These are phyloP conservation scores for Ruditapes philippinarum DNA, from an alignment of 1,140 invertebrate genomes.

Conservation along the genomic window DNA sequence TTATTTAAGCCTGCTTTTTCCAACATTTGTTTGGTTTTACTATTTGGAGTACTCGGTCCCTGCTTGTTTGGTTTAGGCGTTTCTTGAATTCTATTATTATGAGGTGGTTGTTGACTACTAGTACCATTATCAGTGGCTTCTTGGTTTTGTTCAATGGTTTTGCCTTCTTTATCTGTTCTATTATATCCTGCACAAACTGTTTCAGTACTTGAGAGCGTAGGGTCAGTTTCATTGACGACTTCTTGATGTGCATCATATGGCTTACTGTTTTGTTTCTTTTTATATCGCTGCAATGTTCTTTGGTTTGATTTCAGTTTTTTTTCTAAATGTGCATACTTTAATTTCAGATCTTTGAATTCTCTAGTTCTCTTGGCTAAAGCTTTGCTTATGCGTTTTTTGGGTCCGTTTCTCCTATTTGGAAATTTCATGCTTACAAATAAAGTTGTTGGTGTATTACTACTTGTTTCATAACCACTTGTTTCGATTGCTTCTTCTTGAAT, in stretches of 20 bases:
- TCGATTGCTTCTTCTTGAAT: background rate
- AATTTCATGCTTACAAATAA: slow-evolving; percentile 35
- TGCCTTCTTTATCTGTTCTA: no score
- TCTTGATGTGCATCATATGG: no score
- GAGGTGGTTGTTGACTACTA: no score
- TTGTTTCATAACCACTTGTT: slow-evolving; percentile 42
- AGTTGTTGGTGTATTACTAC: background rate
- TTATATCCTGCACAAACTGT: no score
- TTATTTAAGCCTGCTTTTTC: background rate
- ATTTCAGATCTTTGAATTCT: slow-evolving; percentile 32
- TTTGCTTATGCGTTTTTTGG: background rate
- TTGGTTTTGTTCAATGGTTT: no score
- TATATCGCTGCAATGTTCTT: background rate
- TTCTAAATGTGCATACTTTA: background rate
- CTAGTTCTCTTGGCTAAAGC: slow-evolving; percentile 19
- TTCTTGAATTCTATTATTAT: no score
- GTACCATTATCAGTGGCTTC: no score
- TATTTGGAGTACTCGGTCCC: no score
- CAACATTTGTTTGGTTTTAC: slow-evolving; percentile 20
- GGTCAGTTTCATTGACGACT: no score
- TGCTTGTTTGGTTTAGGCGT: no score
- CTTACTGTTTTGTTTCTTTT: background rate
- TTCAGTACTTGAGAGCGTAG: no score
- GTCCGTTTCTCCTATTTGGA: slow-evolving; percentile 51
- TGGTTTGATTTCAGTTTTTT: slow-evolving; percentile 17